These are phyloP conservation scores for Camelus bactrianus DNA, from an alignment of 2,113 vertebrate genomes.

Conservation along the genomic window DNA sequence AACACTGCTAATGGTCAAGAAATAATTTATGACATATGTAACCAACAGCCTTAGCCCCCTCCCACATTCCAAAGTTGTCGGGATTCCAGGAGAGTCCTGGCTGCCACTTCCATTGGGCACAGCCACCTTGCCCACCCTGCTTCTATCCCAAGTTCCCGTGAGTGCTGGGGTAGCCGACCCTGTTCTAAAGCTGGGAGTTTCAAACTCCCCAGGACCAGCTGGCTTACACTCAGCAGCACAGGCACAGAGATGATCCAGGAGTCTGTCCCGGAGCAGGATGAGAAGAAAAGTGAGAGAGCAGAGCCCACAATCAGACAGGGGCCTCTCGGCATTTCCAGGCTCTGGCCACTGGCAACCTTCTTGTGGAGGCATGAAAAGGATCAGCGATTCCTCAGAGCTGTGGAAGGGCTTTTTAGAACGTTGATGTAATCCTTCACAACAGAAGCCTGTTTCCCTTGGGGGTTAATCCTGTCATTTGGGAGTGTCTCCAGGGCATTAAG, in stretches of 20 bases:
- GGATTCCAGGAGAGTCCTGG: slow-evolving; percentile 73
- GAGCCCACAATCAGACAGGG: neutral
- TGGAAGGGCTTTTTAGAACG: slow-evolving; percentile 73
- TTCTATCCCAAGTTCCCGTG: accelerated
- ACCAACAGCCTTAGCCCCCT: slow-evolving; percentile 83
- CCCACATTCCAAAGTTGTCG: slow-evolving; percentile 74
- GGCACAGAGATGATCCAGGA: neutral
- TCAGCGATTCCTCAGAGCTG: slow-evolving; percentile 26
- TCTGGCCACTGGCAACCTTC: slow-evolving; percentile 61
- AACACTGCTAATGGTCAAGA: slow-evolving; percentile 95
- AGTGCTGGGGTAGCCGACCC: neutral
- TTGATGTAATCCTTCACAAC: slow-evolving; percentile 79
- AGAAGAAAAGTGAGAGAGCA: neutral
- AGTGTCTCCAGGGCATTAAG: slow-evolving; percentile 76
- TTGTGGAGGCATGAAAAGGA: slow-evolving; percentile 38
- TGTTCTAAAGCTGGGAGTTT: neutral
- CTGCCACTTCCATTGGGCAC: neutral
- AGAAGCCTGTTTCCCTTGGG: slow-evolving; percentile 76
- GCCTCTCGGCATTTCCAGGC: neutral
- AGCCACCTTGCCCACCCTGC: neutral
- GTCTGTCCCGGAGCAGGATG: neutral
- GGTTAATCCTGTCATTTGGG: slow-evolving; percentile 78
- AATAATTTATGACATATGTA: slow-evolving; percentile 92
- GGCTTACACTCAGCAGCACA: neutral
- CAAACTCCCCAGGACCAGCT: neutral